Evolutionary conservation across 2,113 vertebrate genomes (phyloP), one percentile per base, ranked within the genome.

Genomic region (Solea senegalensis): DNA sequence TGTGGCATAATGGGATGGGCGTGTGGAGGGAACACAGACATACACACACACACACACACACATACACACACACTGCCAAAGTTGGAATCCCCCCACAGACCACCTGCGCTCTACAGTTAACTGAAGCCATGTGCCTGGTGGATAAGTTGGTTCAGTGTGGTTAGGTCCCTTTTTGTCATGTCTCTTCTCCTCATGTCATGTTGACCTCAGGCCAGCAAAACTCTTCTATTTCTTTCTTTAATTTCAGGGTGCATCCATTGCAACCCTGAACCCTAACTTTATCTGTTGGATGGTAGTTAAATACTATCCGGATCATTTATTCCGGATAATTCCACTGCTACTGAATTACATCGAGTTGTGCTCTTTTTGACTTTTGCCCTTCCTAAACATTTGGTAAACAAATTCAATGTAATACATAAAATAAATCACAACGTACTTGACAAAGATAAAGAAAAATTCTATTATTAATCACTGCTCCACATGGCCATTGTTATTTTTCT

Each of bases 31-130:
- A 50, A 48, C 16, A 21, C 69, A 41, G 45, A 50, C 44, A 45
- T 39, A 46, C 48, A 40, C 59, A 21, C 57, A 45, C 51, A 56
- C 51, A 40, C 59, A 55, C 41, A 56, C 49, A 34, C 72, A 14
- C 21, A 52, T 45, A 34, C 43, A 63, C 82, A 62, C 56, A 59
- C 50, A 27, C 34, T 59, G 26, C 45, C 16, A 46, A 66, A 58
- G 49, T 69, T 89, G 90, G 87, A 91, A 92, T 91, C 88, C 83
- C 88, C 88, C 88, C 72, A 82, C 78, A 82, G 88, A 89, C 87
- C 91, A 90, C 89, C 91, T 91, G 91, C 66, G 54, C 76, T 86
- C 76, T 80, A 74, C 85, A 82, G 86, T 86, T 92, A 92, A 92
- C 90, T 89, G 85, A 90, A 90, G 78, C 89, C 90, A 90, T 90